Evolutionary conservation across 2,797 vertebrate genomes (phyloP).

Genomic region (Vespertilio murinus): DNA sequence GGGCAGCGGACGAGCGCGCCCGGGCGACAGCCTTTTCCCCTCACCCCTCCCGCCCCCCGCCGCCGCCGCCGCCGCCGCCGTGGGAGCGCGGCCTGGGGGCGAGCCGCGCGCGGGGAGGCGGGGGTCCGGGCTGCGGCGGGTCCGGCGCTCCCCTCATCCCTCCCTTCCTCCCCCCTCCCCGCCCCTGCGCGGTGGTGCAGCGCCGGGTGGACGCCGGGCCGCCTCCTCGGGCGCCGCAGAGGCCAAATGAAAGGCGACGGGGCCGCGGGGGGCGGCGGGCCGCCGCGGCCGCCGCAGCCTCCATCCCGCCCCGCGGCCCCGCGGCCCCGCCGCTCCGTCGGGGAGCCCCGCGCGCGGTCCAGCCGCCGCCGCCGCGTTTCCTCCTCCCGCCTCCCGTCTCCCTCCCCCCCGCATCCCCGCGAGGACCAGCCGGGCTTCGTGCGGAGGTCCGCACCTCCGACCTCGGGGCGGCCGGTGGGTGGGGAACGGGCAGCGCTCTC

Average conservation of each 20-base stretch:
- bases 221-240: slow-evolving; percentile 78
- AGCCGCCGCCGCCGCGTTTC: not conserved
- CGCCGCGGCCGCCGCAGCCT: not conserved
- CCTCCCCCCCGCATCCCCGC: not conserved
- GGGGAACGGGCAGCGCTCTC: not conserved
- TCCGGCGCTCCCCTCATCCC: not conserved
- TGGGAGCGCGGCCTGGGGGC: slow-evolving; percentile 37
- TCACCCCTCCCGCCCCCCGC: too few relatives aligned
- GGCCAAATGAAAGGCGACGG: slow-evolving; percentile 84
- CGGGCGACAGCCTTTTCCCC: not conserved
- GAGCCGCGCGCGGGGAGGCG: not conserved
- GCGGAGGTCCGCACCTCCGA: not conserved
- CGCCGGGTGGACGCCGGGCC: slow-evolving; percentile 69
- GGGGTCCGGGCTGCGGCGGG: slow-evolving; percentile 45
- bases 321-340: not conserved
- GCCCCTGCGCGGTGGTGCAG: slow-evolving; percentile 63
- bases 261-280: slow-evolving; percentile 70
- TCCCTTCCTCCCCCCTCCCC: not conserved
- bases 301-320: not conserved
- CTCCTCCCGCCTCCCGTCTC: too few relatives aligned
- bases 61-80: too few relatives aligned
- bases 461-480: not conserved
- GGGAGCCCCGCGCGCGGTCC: slow-evolving; percentile 7
- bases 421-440: not conserved
- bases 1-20: slow-evolving; percentile 15